Evolutionary conservation across 2,113 vertebrate genomes (phyloP).

Genomic region (Polypterus bichir): DNA sequence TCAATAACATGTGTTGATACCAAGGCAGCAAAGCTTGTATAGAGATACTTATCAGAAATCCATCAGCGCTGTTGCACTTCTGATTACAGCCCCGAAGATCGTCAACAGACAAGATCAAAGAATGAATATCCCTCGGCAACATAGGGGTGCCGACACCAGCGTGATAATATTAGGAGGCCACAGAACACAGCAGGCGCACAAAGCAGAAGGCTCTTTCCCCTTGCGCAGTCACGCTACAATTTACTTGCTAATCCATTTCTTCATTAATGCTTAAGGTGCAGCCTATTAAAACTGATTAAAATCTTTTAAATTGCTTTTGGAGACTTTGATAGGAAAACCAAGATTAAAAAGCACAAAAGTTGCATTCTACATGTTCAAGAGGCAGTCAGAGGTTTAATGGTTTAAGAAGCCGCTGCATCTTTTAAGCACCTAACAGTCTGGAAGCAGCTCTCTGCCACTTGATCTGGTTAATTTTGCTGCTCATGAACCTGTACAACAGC

Average conservation of each 20-base stretch:
- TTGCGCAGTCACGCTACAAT: slow-evolving; percentile 7
- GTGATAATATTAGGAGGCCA: slow-evolving; percentile 52
- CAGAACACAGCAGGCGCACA: slow-evolving; percentile 46
- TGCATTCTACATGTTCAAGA: slow-evolving; percentile 11
- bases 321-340: slow-evolving; percentile 33
- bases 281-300: slow-evolving; percentile 39
- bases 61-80: slow-evolving; percentile 44
- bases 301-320: slow-evolving; percentile 36
- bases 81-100: slow-evolving; percentile 35
- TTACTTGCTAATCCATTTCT: slow-evolving; percentile 29
- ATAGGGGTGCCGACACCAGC: slow-evolving; percentile 47
- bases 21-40: slow-evolving; percentile 47
- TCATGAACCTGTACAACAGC: too few relatives aligned
- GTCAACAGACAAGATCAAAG: slow-evolving; percentile 36
- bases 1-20: slow-evolving; percentile 50
- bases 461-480: not conserved
- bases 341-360: slow-evolving; percentile 26
- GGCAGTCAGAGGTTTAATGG: slow-evolving; percentile 2
- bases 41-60: slow-evolving; percentile 63
- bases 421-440: slow-evolving; percentile 1
- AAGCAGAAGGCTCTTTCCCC: slow-evolving; percentile 28
- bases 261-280: slow-evolving; percentile 35
- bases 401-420: slow-evolving; percentile 2
- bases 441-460: not conserved
- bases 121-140: slow-evolving; percentile 38